A percentile compares a stretch with the other conserved stretches of the same genome.
Evolutionary conservation across 2,797 vertebrate species (phyloP).

Genomic region (Acipenser oxyrinchus): DNA sequence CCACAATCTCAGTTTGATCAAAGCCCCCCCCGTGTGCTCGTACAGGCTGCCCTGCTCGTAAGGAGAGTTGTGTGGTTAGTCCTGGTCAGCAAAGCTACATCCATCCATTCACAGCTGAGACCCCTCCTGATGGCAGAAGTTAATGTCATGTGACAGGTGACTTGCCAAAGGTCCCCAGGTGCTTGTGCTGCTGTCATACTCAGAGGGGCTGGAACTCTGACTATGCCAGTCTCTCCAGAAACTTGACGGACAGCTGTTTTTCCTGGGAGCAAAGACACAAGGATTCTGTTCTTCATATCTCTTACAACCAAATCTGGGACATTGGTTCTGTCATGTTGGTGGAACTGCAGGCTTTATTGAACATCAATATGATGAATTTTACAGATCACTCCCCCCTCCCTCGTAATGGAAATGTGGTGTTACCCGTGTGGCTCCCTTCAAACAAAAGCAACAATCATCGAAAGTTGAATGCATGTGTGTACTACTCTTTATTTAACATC

Average conservation of each 20-base stretch:
- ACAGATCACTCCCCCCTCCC: too few species aligned
- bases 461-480: too few species aligned
- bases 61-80: slow-evolving; percentile 63
- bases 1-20: slow-evolving; percentile 65
- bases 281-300: too few species aligned
- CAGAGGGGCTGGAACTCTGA: slow-evolving; percentile 83
- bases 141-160: slow-evolving; percentile 73
- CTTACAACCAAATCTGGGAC: too few species aligned
- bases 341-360: too few species aligned
- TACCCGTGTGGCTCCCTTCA: too few species aligned
- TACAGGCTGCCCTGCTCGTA: slow-evolving; percentile 72
- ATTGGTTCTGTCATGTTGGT: too few species aligned
- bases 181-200: slow-evolving; percentile 87
- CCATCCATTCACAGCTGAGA: slow-evolving; percentile 80
- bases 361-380: too few species aligned
- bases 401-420: too few species aligned
- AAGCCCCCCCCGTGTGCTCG: slow-evolving; percentile 74
- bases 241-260: slow-evolving; percentile 85
- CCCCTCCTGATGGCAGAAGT: slow-evolving; percentile 82
- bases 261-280: slow-evolving; percentile 44
- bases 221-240: slow-evolving; percentile 85
- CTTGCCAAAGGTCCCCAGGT: slow-evolving; percentile 81
- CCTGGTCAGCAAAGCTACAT: slow-evolving; percentile 57
- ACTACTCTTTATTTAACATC: too few species aligned
- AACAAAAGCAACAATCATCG: too few species aligned